These are phyloP conservation scores for Scaptomyza reducta DNA, from an alignment of 2,888 invertebrate species.

Conservation along the genomic window DNA sequence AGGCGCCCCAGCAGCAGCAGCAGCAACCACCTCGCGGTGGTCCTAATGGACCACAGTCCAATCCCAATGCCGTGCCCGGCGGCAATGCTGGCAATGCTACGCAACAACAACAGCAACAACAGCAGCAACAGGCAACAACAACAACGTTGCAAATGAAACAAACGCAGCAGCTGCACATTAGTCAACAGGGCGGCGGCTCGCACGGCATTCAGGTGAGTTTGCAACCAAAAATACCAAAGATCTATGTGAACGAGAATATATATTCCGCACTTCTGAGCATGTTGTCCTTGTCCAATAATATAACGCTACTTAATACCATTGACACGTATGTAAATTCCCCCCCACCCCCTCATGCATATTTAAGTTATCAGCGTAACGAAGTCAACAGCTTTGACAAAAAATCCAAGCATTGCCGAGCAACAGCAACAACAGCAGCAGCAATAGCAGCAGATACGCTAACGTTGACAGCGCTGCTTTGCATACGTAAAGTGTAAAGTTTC, in stretches of 20 bases:
- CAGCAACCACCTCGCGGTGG: conserved; percentile 62
- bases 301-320: conserved; percentile 76
- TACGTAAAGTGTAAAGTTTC: conserved; percentile 46
- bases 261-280: conserved; percentile 9
- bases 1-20: conserved; percentile 57
- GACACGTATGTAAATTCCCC: conserved; percentile 76
- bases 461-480: conserved; percentile 29
- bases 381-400: conserved; percentile 73
- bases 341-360: conserved; percentile 68
- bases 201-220: conserved; percentile 91
- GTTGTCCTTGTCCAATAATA: conserved; percentile 67
- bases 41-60: conserved; percentile 59
- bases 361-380: conserved; percentile 78
- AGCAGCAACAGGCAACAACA: conserved; percentile 82
- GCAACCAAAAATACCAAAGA: neutral
- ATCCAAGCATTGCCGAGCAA: conserved; percentile 49
- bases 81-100: conserved; percentile 73
- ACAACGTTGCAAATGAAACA: conserved; percentile 92
- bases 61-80: conserved; percentile 71
- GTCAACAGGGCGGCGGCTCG: conserved; percentile 90
- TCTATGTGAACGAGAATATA: neutral
- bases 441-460: conserved; percentile 10
- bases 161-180: conserved; percentile 94
- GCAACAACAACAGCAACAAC: conserved; percentile 65
- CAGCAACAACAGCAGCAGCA: conserved; percentile 14